A percentile compares a stretch with the other conserved stretches of the same genome.
phyloP scores from a whole-genome alignment of 1,140 invertebrate genomes.

The Drosophila trapezifrons region DNA sequence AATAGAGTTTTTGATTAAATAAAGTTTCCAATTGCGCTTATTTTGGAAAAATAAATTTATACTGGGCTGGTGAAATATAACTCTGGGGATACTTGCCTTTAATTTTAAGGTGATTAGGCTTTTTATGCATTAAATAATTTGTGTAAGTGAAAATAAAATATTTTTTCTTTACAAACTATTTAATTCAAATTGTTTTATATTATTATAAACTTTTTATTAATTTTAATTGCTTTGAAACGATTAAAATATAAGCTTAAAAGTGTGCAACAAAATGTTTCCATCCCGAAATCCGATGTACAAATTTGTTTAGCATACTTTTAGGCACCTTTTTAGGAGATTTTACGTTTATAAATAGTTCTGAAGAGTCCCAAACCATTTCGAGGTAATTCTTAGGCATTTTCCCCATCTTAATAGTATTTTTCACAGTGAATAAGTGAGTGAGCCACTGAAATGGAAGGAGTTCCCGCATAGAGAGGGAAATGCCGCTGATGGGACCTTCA shows the following conservation, averaged over 20 bases:
- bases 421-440: not conserved
- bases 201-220: too few species aligned
- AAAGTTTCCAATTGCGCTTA: too few species aligned
- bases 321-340: not conserved
- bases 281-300: not conserved
- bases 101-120: too few species aligned
- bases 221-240: too few species aligned
- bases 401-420: too few species aligned
- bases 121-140: not conserved
- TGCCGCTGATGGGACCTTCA: conserved; percentile 27
- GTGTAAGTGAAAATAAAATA: not conserved
- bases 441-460: not conserved
- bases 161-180: too few species aligned
- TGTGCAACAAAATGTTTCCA: not conserved
- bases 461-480: not conserved
- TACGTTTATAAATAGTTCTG: not conserved
- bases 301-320: not conserved
- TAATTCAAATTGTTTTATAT: too few species aligned
- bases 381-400: not conserved
- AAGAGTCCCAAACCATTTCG: too few species aligned
- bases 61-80: not conserved
- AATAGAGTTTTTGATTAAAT: not conserved
- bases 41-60: not conserved
- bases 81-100: too few species aligned
- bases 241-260: not conserved